Evolutionary conservation across 1,140 invertebrate genomes (phyloP).

Genomic region (Steinernema khuongi): DNA sequence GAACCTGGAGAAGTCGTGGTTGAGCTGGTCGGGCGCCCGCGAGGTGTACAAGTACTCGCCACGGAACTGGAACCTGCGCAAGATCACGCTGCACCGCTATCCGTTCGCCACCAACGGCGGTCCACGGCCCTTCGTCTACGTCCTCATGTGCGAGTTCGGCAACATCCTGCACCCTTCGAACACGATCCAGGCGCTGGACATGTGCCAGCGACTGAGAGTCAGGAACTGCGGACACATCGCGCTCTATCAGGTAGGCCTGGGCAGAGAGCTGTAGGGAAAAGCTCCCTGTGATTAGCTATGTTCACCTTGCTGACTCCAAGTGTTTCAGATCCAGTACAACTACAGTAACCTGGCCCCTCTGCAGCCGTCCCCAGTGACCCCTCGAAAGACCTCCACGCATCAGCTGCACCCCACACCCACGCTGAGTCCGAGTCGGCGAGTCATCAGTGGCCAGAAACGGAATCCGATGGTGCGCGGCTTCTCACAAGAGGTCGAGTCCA

Average conservation of each 20-base stretch:
- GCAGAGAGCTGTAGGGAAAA: background rate
- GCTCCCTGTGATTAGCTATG: conserved; percentile 16
- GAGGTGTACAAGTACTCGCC: conserved; percentile 57
- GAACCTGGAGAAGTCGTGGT: conserved; percentile 50
- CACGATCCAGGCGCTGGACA: conserved; percentile 50
- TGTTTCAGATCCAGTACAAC: conserved; percentile 21
- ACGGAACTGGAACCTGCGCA: conserved; percentile 48
- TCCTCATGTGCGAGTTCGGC: conserved; percentile 54
- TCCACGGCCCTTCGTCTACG: conserved; percentile 45
- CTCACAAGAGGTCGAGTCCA: conserved; percentile 29
- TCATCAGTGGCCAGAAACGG: conserved; percentile 23
- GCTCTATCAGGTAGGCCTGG: conserved; percentile 46
- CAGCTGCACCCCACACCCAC: conserved; percentile 17
- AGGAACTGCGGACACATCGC: conserved; percentile 54
- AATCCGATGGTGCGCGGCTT: conserved; percentile 43
- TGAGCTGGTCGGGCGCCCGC: conserved; percentile 51
- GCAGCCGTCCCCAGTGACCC: background rate
- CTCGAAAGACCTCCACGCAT: conserved; percentile 20
- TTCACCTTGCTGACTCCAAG: background rate
- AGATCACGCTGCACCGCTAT: conserved; percentile 44
- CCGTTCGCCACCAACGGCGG: conserved; percentile 25
- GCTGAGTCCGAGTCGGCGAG: conserved; percentile 10
- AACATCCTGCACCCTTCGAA: conserved; percentile 53
- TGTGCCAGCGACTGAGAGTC: conserved; percentile 51
- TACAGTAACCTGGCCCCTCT: conserved; percentile 19